Evolutionary conservation across 1,140 invertebrate species (phyloP), one percentile per base, ranked within the genome.

Genomic region (Acromyrmex echinatior): DNA sequence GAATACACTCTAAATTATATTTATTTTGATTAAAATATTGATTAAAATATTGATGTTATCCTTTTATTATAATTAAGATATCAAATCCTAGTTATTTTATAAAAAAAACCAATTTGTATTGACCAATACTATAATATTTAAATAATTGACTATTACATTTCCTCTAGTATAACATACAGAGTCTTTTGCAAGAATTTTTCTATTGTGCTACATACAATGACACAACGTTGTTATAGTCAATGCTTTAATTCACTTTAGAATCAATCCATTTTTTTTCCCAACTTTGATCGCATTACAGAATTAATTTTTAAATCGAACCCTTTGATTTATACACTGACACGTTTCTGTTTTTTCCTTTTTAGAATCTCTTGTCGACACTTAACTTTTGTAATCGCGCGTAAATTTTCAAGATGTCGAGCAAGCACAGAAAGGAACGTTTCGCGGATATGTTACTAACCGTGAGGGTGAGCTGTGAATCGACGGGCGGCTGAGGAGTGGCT

Each of bases 401-500:
- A 77, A 63, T 16, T 76, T 51, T 18, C 31, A 5, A 60, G 7
- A 3, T 12, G 31, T 9, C 28, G 49, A 31, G 49, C 31, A 18
- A 51, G 71, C 12, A 45, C 49, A 62, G 12, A 5, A 7, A 80
- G 3, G 9, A 14, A 77, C 28, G 12, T 28, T 51, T 80, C 16
- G 53, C 51, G 18, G 45, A 66, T 60, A 65, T 93, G 91, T 92
- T 93, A 94, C 93, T 91, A 92, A 94, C 94, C 94, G 94, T 94
- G 87, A 81, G 91, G 88, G 90, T 92, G 90, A 87, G 93, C 92
- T 89, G 94, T 91, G 93, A 93, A 93, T 94, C 71, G 92, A 89
- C 91, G 89, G 92, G 88, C 91, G 92, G 89, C 93, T 95, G 92
- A 91, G 89, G 76, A 92, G 92, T 93, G 92, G 93, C 94, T 95